Evolutionary conservation across 2,888 invertebrate genomes (phyloP).

Genomic region (Amphipoea oculea): DNA sequence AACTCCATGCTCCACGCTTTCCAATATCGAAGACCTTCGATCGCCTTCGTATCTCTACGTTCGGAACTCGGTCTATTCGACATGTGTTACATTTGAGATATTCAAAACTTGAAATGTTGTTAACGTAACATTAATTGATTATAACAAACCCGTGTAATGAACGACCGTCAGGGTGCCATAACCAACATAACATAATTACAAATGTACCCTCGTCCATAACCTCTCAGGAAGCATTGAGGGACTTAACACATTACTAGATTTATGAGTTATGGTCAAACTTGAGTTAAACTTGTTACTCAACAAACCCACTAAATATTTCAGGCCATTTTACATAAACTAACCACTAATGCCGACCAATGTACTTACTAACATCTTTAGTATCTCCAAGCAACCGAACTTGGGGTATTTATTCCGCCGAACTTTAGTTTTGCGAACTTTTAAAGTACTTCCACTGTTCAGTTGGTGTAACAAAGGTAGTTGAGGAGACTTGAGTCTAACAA

Average conservation of each 20-base stretch:
- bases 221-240: conserved; percentile 42
- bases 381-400: conserved; percentile 71
- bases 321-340: conserved; percentile 66
- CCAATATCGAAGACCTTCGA: background rate
- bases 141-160: conserved; percentile 21
- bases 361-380: conserved; percentile 69
- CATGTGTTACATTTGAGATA: background rate
- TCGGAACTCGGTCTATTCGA: background rate
- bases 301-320: conserved; percentile 63
- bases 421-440: conserved; percentile 75
- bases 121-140: conserved; percentile 32
- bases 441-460: conserved; percentile 75
- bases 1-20: background rate
- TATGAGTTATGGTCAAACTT: conserved; percentile 63
- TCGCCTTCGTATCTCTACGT: background rate
- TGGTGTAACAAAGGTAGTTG: conserved; percentile 78
- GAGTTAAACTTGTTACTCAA: conserved; percentile 64
- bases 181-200: conserved; percentile 36
- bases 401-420: conserved; percentile 75
- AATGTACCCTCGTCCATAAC: conserved; percentile 34
- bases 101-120: background rate
- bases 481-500: conserved; percentile 72
- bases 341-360: conserved; percentile 71
- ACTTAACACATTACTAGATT: conserved; percentile 59
- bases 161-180: conserved; percentile 25